Percentiles rank a stretch among this genome's conserved stretches.
Evolutionary conservation across 2,797 vertebrate genomes (phyloP).

Genomic region (Eutrigla gurnardus): DNA sequence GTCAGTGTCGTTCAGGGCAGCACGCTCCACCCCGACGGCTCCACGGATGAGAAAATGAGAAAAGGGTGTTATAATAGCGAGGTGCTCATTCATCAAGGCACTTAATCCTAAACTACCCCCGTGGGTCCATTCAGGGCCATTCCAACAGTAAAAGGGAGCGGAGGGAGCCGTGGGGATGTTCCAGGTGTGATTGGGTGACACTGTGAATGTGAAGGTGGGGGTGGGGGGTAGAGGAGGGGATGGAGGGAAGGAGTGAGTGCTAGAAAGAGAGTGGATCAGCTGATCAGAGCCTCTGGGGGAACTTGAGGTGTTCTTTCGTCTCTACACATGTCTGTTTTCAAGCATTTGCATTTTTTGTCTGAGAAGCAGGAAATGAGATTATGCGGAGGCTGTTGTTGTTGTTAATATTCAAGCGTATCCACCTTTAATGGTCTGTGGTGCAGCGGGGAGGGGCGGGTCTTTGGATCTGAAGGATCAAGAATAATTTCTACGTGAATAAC

Average conservation of each 20-base stretch:
- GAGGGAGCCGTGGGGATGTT: conserved; percentile 2
- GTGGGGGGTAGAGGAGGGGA: conserved; percentile 15
- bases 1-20: neutral
- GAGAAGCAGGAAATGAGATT: conserved; percentile 12
- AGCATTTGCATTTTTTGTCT: conserved; percentile 11
- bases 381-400: conserved; percentile 11
- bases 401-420: conserved; percentile 10
- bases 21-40: neutral
- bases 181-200: conserved; percentile 10
- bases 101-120: conserved; percentile 34
- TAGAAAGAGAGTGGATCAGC: conserved; percentile 14
- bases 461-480: no score
- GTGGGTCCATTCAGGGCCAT: conserved; percentile 26
- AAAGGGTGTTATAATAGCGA: conserved; percentile 8
- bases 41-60: conserved; percentile 9
- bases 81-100: conserved; percentile 26
- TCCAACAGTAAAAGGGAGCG: conserved; percentile 9
- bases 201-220: neutral
- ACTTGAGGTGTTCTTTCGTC: conserved; percentile 10
- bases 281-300: conserved; percentile 16
- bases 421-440: neutral
- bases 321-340: conserved; percentile 12
- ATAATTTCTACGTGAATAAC: no score
- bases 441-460: neutral
- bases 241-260: neutral